These are phyloP conservation scores for Nysson spinosus DNA, from an alignment of 2,888 invertebrate species.

Conservation along the genomic window DNA sequence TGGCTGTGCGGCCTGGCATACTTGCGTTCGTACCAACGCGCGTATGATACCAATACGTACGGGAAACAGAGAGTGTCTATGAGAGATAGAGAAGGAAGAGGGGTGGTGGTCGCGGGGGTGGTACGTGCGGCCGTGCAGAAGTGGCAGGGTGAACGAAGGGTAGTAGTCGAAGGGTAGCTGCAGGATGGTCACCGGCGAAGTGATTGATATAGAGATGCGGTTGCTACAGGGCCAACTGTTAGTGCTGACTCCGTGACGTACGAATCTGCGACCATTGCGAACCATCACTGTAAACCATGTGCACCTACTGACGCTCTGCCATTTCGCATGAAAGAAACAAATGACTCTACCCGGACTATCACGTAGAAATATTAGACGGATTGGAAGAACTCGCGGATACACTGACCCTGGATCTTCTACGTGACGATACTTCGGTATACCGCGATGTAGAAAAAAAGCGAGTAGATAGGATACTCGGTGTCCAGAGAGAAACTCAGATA, in stretches of 20 bases:
- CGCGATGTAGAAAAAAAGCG: background rate
- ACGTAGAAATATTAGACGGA: background rate
- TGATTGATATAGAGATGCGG: conserved; percentile 77
- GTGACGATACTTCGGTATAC: background rate
- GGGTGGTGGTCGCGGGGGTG: conserved; percentile 43
- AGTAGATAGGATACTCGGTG: conserved; percentile 70
- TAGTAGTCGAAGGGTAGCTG: conserved; percentile 63
- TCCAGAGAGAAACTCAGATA: conserved; percentile 54
- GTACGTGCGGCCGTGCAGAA: conserved; percentile 54
- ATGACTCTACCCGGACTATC: conserved; percentile 21
- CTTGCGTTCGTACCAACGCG: conserved; percentile 42
- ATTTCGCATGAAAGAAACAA: conserved; percentile 49
- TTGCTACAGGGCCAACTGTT: conserved; percentile 72
- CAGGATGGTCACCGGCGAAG: conserved; percentile 69
- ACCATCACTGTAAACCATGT: conserved; percentile 61
- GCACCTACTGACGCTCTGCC: conserved; percentile 36
- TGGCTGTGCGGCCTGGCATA: conserved; percentile 66
- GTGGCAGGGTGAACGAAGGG: conserved; percentile 59
- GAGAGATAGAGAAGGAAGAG: conserved; percentile 9
- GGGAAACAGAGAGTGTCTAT: too few relatives aligned
- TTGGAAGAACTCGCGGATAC: background rate
- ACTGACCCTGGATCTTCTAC: background rate
- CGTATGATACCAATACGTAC: conserved; percentile 57
- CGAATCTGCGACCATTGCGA: conserved; percentile 71
- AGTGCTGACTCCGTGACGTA: conserved; percentile 76